phyloP scores from a whole-genome alignment of 1,140 invertebrate genomes.

The Brachystomella parvula region DNA sequence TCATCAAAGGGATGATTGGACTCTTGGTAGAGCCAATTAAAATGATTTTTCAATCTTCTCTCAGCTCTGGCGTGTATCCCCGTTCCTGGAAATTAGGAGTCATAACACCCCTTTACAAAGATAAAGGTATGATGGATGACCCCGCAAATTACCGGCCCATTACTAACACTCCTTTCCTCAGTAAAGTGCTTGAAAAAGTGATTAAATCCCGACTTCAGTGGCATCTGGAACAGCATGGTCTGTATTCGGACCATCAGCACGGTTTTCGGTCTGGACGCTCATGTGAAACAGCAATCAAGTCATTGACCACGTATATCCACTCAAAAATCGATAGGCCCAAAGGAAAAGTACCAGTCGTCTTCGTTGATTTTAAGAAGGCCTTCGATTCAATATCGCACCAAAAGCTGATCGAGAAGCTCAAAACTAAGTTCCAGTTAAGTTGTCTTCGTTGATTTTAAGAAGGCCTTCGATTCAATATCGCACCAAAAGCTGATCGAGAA shows the following conservation, averaged over 20 bases:
- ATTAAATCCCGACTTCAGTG: background rate
- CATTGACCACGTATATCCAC: background rate
- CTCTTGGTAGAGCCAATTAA: too few relatives aligned
- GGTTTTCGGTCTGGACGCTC: conserved; percentile 7
- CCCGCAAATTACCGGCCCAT: background rate
- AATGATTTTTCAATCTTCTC: too few relatives aligned
- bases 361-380: too few relatives aligned
- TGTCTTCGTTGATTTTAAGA: conserved; percentile 9
- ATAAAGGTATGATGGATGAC: background rate
- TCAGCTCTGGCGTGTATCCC: background rate
- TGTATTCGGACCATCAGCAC: background rate
- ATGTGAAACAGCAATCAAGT: conserved; percentile 5
- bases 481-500: background rate
- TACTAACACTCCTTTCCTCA: background rate
- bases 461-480: conserved; percentile 10
- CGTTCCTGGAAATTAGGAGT: background rate
- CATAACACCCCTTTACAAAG: conserved; percentile 12
- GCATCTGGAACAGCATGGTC: background rate
- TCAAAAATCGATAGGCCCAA: background rate
- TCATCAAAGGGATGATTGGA: too few relatives aligned
- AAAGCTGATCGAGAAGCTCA: conserved; percentile 9
- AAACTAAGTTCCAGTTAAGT: conserved; percentile 4
- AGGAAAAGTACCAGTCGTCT: too few relatives aligned
- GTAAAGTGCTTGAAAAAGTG: conserved; percentile 14
- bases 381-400: background rate